phyloP scores from a whole-genome alignment of 2,797 vertebrate genomes.

The Gallirallus australis region DNA sequence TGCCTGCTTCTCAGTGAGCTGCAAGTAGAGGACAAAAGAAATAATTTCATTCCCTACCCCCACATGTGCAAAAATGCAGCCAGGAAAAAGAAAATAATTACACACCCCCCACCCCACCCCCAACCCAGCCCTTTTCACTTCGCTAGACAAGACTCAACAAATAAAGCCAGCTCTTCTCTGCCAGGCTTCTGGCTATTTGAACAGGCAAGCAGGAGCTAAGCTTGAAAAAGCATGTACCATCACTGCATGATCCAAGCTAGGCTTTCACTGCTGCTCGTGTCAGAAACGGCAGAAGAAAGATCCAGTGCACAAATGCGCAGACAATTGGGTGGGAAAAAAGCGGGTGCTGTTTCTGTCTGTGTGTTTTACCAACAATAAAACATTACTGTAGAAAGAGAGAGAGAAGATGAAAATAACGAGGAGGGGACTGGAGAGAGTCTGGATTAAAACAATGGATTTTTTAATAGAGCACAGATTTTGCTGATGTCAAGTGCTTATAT shows the following conservation, averaged over 20 bases:
- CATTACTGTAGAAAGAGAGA: not conserved
- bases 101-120: not conserved
- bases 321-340: conserved; percentile 56
- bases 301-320: not conserved
- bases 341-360: not conserved
- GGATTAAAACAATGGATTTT: conserved; percentile 1
- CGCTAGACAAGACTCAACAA: conserved; percentile 76
- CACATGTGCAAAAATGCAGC: conserved; percentile 63
- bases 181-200: conserved; percentile 72
- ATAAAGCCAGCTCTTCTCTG: conserved; percentile 70
- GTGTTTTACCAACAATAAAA: conserved; percentile 13
- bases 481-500: not conserved
- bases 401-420: not conserved
- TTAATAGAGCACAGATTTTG: not conserved
- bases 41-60: conserved; percentile 69
- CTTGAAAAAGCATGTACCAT: conserved; percentile 45
- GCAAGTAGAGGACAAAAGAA: conserved; percentile 71
- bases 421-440: not conserved
- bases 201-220: conserved; percentile 63
- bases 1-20: conserved; percentile 75
- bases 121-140: conserved; percentile 70
- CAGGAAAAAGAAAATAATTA: not conserved
- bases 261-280: conserved; percentile 33
- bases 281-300: conserved; percentile 21
- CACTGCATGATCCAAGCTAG: not conserved